Evolutionary conservation across 2,797 vertebrate genomes (phyloP), one percentile per base, ranked within the genome.

Genomic region (Pteronotus mesoamericanus): DNA sequence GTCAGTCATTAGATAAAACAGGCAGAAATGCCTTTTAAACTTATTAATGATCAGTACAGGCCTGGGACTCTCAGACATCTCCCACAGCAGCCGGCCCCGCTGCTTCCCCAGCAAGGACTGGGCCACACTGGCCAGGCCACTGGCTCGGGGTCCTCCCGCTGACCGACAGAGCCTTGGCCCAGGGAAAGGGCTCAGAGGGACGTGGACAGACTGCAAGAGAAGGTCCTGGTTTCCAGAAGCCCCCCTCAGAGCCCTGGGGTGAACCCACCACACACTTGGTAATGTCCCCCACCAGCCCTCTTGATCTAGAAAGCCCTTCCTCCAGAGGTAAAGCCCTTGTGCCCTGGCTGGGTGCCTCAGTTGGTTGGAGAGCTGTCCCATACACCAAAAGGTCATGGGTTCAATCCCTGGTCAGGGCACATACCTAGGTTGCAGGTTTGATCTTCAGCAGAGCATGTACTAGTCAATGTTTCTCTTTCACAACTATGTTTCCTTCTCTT

Each of bases 41-140:
- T 19, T 6, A 32, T 37, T 24, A 24, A 78, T 37, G 14, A 29
- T 19, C 51, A 96, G 59, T 16, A 18, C 24, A 51, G 19, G 59
- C 71, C 12, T 1, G 3, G 26, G 37, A 2, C 3, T 51, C 71
- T 71, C 51, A 42, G 51, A 12, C 0, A 19, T 39, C 24, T 12
- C 21, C 75, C 34, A 2, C 5, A 5, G 39, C 3, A 1, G 21
- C 5, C 34, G 22, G 53, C 57, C 34, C 69, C 6, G 46, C 7
- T 0, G 0, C 12, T 44, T n/a, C 21, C 5, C 42, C 39, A 0
- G 6, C n/a, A 22, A 21, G 32, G 9, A 37, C 71, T 1, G 37
- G 80, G 46, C 21, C 34, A 15, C 32, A 4, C 0, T 0, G 77
- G 79, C 57, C n/a, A 51, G 39, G 37, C 74, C 2, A 3, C 68